These are phyloP conservation scores for Hafferia zeledoni DNA, from an alignment of 2,797 vertebrate species.

Conservation along the genomic window DNA sequence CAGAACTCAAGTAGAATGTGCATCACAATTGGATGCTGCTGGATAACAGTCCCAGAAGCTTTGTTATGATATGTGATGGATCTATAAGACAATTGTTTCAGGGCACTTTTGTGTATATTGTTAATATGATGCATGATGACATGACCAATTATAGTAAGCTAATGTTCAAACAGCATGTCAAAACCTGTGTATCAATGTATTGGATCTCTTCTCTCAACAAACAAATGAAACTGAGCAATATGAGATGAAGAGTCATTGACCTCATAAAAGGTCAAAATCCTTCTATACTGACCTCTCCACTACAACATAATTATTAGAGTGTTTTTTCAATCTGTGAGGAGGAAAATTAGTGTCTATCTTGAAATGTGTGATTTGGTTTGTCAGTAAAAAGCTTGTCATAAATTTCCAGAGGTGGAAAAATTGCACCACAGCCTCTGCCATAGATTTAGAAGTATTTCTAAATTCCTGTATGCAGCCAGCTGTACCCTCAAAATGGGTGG, in stretches of 20 bases:
- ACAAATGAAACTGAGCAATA: conserved; percentile 85
- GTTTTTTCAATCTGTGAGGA: neutral
- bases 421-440: neutral
- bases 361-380: conserved; percentile 25
- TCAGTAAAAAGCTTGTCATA: neutral
- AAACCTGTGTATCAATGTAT: conserved; percentile 93
- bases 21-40: conserved; percentile 76
- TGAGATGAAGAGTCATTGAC: conserved; percentile 80
- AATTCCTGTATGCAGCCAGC: neutral
- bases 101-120: conserved; percentile 89
- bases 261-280: conserved; percentile 78
- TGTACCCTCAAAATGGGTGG: neutral
- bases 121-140: conserved; percentile 93
- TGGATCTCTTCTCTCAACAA: conserved; percentile 85
- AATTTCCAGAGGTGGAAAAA: neutral
- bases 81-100: conserved; percentile 89
- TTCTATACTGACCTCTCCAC: conserved; percentile 13
- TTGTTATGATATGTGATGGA: conserved; percentile 86
- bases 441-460: neutral
- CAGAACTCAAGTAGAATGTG: conserved; percentile 70
- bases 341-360: neutral
- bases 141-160: conserved; percentile 90
- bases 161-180: conserved; percentile 94
- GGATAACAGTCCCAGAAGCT: conserved; percentile 86
- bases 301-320: neutral